Conservation (phyloP, 1,140 invertebrate species). For the Trachymyrmex cornetzi region DNA sequence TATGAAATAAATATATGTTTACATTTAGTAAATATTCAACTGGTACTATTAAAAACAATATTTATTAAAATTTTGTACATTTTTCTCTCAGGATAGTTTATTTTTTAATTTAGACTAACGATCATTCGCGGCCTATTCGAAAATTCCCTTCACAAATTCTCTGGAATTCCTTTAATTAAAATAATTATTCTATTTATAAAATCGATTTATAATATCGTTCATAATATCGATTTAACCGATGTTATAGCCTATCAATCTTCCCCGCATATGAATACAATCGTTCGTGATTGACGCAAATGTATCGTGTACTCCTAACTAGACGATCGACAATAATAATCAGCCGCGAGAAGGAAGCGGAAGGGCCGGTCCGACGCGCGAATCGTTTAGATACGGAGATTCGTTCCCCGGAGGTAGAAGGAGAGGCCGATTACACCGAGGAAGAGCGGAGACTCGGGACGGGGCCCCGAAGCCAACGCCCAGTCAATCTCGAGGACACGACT, state of each 20-base stretch:
- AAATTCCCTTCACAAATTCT: not conserved
- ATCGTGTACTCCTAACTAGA: conserved; percentile 25
- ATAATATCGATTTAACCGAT: not conserved
- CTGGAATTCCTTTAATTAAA: not conserved
- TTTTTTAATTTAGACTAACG: not conserved
- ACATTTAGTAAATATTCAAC: no score
- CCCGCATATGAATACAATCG: not conserved
- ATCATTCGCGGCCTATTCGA: not conserved
- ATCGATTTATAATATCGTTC: no score
- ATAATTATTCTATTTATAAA: not conserved
- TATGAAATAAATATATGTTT: no score
- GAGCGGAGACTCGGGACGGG: conserved; percentile 5
- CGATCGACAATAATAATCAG: conserved; percentile 32
- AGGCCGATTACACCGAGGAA: conserved; percentile 33
- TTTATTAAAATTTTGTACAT: no score
- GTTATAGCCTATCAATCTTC: not conserved
- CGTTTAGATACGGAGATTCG: conserved; percentile 56
- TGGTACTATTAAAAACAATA: no score
- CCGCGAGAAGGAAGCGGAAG: conserved; percentile 46
- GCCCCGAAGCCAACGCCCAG: conserved; percentile 49
- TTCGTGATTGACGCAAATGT: not conserved
- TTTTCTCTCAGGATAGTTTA: no score
- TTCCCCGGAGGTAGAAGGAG: conserved; percentile 17
- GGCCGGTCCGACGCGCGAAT: not conserved
- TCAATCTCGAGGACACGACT: conserved; percentile 54